These are phyloP conservation scores for Morinoia aosen DNA, from an alignment of 2,888 invertebrate genomes.

Conservation along the genomic window DNA sequence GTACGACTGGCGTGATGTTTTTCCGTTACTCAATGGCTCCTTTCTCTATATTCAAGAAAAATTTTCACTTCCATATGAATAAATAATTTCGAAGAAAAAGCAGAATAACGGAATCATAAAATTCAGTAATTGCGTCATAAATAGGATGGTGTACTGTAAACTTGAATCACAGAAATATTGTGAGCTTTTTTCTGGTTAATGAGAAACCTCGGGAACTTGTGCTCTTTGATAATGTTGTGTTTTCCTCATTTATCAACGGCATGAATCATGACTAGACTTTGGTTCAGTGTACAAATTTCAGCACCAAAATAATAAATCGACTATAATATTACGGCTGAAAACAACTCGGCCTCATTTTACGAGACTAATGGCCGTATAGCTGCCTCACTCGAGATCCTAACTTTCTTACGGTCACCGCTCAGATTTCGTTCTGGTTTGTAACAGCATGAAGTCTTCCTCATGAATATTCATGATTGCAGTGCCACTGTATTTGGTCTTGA, in stretches of 20 bases:
- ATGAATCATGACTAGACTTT: neutral
- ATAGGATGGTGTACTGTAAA: neutral
- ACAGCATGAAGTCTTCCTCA: neutral
- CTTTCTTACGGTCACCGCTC: neutral
- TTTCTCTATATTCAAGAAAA: neutral
- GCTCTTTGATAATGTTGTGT: neutral
- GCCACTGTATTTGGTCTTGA: neutral
- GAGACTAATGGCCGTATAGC: neutral
- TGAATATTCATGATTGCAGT: neutral
- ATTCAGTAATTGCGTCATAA: neutral
- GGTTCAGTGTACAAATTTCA: neutral
- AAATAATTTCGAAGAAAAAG: neutral
- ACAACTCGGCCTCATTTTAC: neutral
- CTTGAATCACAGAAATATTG: neutral
- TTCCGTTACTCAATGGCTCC: neutral
- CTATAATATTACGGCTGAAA: neutral
- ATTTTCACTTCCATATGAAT: neutral
- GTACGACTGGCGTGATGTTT: neutral
- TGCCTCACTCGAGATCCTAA: neutral
- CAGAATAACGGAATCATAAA: neutral
- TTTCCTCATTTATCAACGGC: neutral
- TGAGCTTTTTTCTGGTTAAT: neutral
- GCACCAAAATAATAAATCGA: neutral
- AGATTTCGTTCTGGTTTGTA: neutral
- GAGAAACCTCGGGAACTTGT: neutral